Percentiles rank a stretch among this genome's conserved stretches.
These are phyloP conservation scores for Caretta caretta DNA, from an alignment of 2,113 vertebrate genomes.

Conservation along the genomic window DNA sequence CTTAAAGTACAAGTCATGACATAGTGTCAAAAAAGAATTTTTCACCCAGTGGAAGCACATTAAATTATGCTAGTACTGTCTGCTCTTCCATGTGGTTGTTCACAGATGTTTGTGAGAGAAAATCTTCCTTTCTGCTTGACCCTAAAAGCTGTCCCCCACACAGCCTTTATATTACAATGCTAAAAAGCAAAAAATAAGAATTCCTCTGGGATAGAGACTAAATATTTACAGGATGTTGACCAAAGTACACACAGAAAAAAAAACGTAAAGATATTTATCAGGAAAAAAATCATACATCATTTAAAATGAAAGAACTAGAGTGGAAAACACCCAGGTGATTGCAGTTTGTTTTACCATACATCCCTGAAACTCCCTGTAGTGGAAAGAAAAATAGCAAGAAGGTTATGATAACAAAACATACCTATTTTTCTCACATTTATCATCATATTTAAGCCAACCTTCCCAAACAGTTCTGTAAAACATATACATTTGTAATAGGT, in stretches of 20 bases:
- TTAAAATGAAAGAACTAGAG: slow-evolving; percentile 37
- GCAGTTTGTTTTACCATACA: slow-evolving; percentile 58
- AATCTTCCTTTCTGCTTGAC: slow-evolving; percentile 72
- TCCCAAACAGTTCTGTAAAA: slow-evolving; percentile 57
- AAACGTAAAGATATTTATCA: slow-evolving; percentile 26
- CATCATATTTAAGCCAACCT: slow-evolving; percentile 59
- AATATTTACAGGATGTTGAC: not conserved
- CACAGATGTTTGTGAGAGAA: slow-evolving; percentile 74
- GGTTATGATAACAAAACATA: slow-evolving; percentile 51
- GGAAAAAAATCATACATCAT: slow-evolving; percentile 11
- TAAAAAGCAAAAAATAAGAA: slow-evolving; percentile 58
- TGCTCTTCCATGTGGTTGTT: slow-evolving; percentile 63
- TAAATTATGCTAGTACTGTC: slow-evolving; percentile 69
- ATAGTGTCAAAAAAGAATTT: slow-evolving; percentile 67
- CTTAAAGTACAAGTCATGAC: slow-evolving; percentile 67
- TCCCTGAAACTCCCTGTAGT: slow-evolving; percentile 57
- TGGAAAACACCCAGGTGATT: slow-evolving; percentile 47
- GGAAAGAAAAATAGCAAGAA: slow-evolving; percentile 69
- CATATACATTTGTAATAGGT: slow-evolving; percentile 46
- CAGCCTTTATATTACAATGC: slow-evolving; percentile 38
- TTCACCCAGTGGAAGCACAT: slow-evolving; percentile 43
- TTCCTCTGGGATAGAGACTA: not conserved
- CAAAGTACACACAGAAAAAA: not conserved
- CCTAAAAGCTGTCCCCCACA: slow-evolving; percentile 70
- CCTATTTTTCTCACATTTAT: slow-evolving; percentile 62